A percentile compares a stretch with the other conserved stretches of the same genome.
These are phyloP conservation scores for Abramis brama DNA, from an alignment of 2,113 vertebrate genomes.

Conservation along the genomic window DNA sequence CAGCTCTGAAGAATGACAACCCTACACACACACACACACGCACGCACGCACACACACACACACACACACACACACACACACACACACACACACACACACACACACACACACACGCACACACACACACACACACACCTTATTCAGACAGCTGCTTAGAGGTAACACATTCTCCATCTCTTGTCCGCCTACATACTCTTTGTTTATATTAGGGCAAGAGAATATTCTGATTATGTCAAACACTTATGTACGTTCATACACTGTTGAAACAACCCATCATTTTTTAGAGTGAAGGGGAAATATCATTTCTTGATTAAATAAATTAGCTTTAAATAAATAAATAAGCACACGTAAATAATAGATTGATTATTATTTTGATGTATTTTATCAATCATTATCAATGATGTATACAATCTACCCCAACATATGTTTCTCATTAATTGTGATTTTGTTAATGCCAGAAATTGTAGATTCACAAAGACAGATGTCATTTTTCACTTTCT, in stretches of 20 bases:
- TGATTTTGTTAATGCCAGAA: not conserved
- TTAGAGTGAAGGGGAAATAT: too few relatives aligned
- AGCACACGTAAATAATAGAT: not conserved
- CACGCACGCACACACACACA: not conserved
- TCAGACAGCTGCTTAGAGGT: slow-evolving; percentile 31
- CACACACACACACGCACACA: too few relatives aligned
- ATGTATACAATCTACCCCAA: not conserved
- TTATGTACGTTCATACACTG: not conserved
- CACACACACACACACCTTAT: not conserved
- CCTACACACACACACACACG: slow-evolving; percentile 15
- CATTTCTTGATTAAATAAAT: not conserved
- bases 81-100: too few relatives aligned
- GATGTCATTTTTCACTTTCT: slow-evolving; percentile 66
- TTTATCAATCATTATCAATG: too few relatives aligned
- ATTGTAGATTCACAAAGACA: slow-evolving; percentile 5
- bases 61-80: not conserved
- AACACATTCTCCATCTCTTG: slow-evolving; percentile 20
- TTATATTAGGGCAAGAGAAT: slow-evolving; percentile 8
- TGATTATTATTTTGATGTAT: not conserved
- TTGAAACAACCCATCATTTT: too few relatives aligned
- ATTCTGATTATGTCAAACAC: not conserved
- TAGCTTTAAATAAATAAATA: not conserved
- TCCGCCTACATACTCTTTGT: slow-evolving; percentile 1
- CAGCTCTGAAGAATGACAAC: slow-evolving; percentile 59
- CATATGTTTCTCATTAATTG: not conserved